These are phyloP conservation scores for Sitta carolinensis DNA, from an alignment of 2,797 vertebrate species.

Conservation along the genomic window DNA sequence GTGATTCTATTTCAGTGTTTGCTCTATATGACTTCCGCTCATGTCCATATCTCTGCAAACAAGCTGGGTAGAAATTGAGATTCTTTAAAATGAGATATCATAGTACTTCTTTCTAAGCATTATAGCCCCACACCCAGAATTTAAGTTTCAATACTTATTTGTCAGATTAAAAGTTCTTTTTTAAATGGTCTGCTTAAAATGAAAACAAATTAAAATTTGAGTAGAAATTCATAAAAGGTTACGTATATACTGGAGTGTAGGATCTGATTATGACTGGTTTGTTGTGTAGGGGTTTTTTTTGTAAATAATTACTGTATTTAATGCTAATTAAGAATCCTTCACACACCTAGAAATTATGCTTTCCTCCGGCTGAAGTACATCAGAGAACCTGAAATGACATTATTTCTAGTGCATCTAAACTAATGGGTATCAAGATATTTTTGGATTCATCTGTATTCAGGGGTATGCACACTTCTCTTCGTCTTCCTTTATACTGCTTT, in stretches of 20 bases:
- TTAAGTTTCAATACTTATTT: neutral
- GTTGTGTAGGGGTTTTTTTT: rapidly evolving
- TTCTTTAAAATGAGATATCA: neutral
- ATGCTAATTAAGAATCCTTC: neutral
- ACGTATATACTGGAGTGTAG: too few species aligned
- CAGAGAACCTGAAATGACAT: neutral
- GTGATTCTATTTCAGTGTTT: neutral
- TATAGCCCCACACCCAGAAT: neutral
- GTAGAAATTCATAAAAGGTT: neutral
- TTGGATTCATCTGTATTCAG: neutral
- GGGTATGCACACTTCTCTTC: neutral
- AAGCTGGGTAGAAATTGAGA: neutral
- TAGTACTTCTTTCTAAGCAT: neutral
- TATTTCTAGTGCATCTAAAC: neutral
- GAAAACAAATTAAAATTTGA: neutral
- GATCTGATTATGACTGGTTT: neutral
- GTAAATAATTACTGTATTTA: neutral
- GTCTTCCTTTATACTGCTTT: neutral
- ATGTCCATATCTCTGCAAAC: neutral
- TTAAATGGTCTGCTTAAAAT: neutral
- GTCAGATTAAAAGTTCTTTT: neutral
- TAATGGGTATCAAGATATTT: neutral
- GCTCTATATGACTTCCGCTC: neutral
- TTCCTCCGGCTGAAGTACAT: neutral
- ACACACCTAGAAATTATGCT: neutral